A percentile compares a stretch with the other conserved stretches of the same genome.
phyloP scores from a whole-genome alignment of 2,888 invertebrate genomes.

The Trachelus stipa region DNA sequence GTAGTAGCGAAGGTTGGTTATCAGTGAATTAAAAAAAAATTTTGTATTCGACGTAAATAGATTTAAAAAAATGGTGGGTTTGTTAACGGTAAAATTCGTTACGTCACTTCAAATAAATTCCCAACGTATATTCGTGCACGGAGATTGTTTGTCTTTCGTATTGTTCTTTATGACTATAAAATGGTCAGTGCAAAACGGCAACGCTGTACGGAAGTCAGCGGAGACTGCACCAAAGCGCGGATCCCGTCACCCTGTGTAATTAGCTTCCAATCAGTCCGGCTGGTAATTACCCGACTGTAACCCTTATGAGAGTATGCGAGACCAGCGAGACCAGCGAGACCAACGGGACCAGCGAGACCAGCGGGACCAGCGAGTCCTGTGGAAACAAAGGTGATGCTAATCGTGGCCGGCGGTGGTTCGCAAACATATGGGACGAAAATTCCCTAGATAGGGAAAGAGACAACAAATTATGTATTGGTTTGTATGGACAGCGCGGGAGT shows the following conservation, averaged over 20 bases:
- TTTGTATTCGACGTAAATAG: not conserved
- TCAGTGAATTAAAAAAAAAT: not conserved
- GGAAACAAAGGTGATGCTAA: not conserved
- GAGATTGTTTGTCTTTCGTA: not conserved
- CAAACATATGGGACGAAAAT: not conserved
- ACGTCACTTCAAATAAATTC: not conserved
- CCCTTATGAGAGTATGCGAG: constrained; percentile 3
- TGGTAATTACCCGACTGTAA: constrained; percentile 6
- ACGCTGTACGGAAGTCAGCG: not conserved
- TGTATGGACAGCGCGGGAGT: too few species aligned
- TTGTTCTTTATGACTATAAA: not conserved
- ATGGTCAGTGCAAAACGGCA: not conserved
- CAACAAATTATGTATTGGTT: not conserved
- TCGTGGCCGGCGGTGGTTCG: not conserved
- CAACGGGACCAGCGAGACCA: not conserved
- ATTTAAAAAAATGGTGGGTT: not conserved
- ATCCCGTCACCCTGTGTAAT: constrained; percentile 4
- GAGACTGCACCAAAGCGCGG: constrained; percentile 6
- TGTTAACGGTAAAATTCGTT: not conserved
- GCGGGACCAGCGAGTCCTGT: not conserved
- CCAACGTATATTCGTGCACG: not conserved
- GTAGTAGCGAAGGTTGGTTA: not conserved
- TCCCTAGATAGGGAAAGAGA: not conserved
- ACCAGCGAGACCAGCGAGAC: not conserved
- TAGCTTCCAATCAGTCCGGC: constrained; percentile 7